Evolutionary conservation across 2,888 invertebrate species (phyloP).

Genomic region (Papilio demoleus): DNA sequence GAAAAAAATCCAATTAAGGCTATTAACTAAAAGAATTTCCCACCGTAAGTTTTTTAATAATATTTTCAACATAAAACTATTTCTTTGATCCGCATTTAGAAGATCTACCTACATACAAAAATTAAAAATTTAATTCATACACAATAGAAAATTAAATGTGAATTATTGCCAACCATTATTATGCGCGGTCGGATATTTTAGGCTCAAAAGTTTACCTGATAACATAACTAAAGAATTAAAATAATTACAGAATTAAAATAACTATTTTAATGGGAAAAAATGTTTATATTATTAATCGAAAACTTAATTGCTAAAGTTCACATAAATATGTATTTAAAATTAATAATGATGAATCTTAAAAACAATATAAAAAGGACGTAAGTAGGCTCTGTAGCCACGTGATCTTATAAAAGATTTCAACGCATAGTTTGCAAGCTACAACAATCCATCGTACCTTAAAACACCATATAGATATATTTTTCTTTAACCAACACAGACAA

Average conservation of each 20-base stretch:
- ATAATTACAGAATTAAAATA: not conserved
- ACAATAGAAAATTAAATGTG: too few relatives aligned
- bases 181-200: not conserved
- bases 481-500: too few relatives aligned
- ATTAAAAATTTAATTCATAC: too few relatives aligned
- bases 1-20: too few relatives aligned
- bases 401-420: conserved; percentile 49
- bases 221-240: not conserved
- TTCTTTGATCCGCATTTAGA: too few relatives aligned
- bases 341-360: too few relatives aligned
- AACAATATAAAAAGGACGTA: not conserved
- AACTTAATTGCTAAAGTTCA: too few relatives aligned
- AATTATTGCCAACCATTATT: not conserved
- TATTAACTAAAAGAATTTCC: not conserved
- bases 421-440: conserved; percentile 39
- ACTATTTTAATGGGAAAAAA: not conserved
- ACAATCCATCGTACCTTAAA: not conserved
- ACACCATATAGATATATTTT: not conserved
- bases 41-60: not conserved
- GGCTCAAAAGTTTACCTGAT: not conserved
- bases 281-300: not conserved
- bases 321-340: not conserved
- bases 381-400: conserved; percentile 18
- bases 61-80: not conserved
- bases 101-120: too few relatives aligned